phyloP scores from a whole-genome alignment of 2,888 invertebrate genomes.

The Linyphia triangularis region DNA sequence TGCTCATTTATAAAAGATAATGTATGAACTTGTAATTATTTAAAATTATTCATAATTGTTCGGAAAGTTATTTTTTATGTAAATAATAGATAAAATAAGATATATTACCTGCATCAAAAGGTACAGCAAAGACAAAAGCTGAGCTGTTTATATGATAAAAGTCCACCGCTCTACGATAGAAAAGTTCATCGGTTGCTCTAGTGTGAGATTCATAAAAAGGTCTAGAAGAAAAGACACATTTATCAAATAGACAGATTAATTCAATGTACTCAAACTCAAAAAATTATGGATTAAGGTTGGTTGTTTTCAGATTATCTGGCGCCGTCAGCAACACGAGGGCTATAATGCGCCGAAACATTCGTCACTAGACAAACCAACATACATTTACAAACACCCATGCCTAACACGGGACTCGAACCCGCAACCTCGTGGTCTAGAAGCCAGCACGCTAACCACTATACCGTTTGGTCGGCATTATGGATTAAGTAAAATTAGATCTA shows the following conservation, averaged over 20 bases:
- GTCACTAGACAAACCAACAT: too few relatives aligned
- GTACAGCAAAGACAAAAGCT: conserved; percentile 94
- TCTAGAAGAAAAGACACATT: conserved; percentile 21
- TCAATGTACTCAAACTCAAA: too few relatives aligned
- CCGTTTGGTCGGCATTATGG: too few relatives aligned
- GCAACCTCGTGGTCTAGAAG: too few relatives aligned
- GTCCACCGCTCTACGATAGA: conserved; percentile 94
- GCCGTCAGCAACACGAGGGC: too few relatives aligned
- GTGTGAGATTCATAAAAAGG: conserved; percentile 74
- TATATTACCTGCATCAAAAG: conserved; percentile 86
- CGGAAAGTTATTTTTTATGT: neutral
- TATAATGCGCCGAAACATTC: too few relatives aligned
- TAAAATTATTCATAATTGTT: neutral
- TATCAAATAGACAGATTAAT: neutral
- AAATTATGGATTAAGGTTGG: too few relatives aligned
- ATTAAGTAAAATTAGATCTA: too few relatives aligned
- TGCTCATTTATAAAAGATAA: neutral
- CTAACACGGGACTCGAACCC: too few relatives aligned
- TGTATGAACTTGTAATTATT: neutral
- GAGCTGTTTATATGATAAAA: conserved; percentile 87
- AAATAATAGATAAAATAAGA: neutral
- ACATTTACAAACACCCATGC: too few relatives aligned
- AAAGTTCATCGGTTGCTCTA: conserved; percentile 91
- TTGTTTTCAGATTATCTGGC: too few relatives aligned
- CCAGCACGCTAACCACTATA: too few relatives aligned